Evolutionary conservation across 2,797 vertebrate species (phyloP).

Genomic region (Gallinago solitaria): DNA sequence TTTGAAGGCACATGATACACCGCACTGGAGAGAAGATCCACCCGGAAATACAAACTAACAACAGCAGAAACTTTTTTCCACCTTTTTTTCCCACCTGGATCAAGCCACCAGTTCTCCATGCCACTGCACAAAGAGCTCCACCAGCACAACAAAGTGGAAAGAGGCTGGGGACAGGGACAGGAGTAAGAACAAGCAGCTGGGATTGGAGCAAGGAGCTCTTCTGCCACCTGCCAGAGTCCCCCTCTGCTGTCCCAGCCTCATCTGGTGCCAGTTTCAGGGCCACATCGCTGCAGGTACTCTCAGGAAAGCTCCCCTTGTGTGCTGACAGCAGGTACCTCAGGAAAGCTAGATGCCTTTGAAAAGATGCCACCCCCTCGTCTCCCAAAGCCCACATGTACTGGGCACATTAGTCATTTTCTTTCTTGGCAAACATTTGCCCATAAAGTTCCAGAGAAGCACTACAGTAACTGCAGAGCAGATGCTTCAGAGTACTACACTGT

Average conservation of each 20-base stretch:
- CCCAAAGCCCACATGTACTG: background rate
- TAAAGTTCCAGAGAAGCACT: constrained; percentile 1
- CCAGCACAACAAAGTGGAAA: background rate
- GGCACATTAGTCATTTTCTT: background rate
- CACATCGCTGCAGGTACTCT: background rate
- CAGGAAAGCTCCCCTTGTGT: background rate
- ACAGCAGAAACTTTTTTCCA: background rate
- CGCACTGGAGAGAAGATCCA: background rate
- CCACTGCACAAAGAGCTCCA: background rate
- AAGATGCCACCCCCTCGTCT: background rate
- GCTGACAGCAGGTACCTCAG: background rate
- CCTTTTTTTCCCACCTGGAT: background rate
- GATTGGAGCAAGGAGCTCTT: background rate
- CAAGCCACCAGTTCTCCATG: background rate
- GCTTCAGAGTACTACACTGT: background rate
- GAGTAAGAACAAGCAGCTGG: background rate
- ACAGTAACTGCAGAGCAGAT: constrained; percentile 17
- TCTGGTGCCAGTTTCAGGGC: background rate
- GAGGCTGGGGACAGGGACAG: background rate
- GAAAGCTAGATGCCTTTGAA: background rate
- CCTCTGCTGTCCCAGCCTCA: background rate
- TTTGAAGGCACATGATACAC: background rate
- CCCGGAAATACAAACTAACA: background rate
- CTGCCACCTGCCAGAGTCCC: background rate
- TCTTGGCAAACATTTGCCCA: background rate